Evolutionary conservation across 2,797 vertebrate genomes (phyloP).

Genomic region (Echiichthys vipera): DNA sequence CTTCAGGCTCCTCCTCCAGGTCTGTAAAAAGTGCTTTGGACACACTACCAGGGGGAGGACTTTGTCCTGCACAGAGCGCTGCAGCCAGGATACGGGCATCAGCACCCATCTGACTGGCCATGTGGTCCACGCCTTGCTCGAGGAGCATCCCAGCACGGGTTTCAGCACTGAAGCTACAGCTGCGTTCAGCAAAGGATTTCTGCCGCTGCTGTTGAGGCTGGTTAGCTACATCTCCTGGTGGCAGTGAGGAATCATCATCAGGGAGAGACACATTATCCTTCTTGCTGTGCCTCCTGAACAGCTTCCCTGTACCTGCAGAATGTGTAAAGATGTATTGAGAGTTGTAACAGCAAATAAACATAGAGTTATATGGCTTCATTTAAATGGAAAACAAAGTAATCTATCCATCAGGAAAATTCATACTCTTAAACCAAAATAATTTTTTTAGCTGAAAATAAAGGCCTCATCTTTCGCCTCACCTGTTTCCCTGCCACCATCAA

Average conservation of each 20-base stretch:
- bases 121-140: slow-evolving; percentile 92
- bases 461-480: slow-evolving; percentile 79
- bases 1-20: slow-evolving; percentile 75
- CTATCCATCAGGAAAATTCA: not conserved
- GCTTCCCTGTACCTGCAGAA: slow-evolving; percentile 71
- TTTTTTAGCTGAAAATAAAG: slow-evolving; percentile 51
- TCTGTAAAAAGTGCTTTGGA: slow-evolving; percentile 80
- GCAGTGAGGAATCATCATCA: slow-evolving; percentile 63
- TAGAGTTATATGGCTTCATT: not conserved
- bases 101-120: slow-evolving; percentile 93
- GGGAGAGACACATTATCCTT: slow-evolving; percentile 81
- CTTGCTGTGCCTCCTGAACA: slow-evolving; percentile 86
- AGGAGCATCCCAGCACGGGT: slow-evolving; percentile 92
- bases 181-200: slow-evolving; percentile 92
- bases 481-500: slow-evolving; percentile 80
- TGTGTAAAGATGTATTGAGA: not conserved
- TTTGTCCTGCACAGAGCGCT: slow-evolving; percentile 84
- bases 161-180: slow-evolving; percentile 96
- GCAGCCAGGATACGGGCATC: slow-evolving; percentile 95
- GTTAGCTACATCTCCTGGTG: not conserved
- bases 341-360: too few relatives aligned
- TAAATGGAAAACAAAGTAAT: not conserved
- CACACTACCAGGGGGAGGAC: slow-evolving; percentile 65
- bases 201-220: slow-evolving; percentile 86
- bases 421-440: not conserved